Conservation (phyloP, 2,888 invertebrate genomes). For the Troilus luridus region DNA sequence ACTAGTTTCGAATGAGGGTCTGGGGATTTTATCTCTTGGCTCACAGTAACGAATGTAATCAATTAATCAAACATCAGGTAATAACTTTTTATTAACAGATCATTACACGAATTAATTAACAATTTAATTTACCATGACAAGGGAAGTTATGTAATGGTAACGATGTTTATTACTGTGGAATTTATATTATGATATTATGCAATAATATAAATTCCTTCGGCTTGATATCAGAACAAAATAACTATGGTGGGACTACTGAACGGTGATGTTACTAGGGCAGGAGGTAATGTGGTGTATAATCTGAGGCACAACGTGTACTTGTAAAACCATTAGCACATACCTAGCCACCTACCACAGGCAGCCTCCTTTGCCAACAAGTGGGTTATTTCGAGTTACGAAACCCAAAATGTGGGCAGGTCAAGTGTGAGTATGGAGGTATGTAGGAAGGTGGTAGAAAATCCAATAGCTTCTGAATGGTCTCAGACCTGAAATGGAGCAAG, state of each 20-base stretch:
- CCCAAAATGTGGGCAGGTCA: neutral
- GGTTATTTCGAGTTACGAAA: neutral
- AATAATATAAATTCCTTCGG: neutral
- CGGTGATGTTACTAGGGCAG: neutral
- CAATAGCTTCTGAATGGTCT: neutral
- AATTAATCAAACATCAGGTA: too few relatives aligned
- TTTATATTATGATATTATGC: too few relatives aligned
- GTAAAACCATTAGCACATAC: conserved; percentile 3
- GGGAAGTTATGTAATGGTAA: too few relatives aligned
- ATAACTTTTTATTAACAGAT: too few relatives aligned
- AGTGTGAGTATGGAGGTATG: neutral
- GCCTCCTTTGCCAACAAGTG: neutral
- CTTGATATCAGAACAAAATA: neutral
- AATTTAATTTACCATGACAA: too few relatives aligned
- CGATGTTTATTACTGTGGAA: too few relatives aligned
- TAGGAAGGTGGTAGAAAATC: neutral
- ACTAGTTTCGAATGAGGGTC: too few relatives aligned
- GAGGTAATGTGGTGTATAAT: conserved; percentile 9
- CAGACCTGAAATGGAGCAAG: neutral
- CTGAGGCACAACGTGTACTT: neutral
- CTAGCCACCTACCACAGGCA: conserved; percentile 15
- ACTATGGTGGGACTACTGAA: neutral
- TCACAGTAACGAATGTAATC: too few relatives aligned
- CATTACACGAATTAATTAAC: too few relatives aligned
- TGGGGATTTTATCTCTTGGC: too few relatives aligned